Evolutionary conservation across 2,797 vertebrate genomes (phyloP), one percentile per base, ranked within the genome.

Genomic region (Oceanodroma leucorhoa): DNA sequence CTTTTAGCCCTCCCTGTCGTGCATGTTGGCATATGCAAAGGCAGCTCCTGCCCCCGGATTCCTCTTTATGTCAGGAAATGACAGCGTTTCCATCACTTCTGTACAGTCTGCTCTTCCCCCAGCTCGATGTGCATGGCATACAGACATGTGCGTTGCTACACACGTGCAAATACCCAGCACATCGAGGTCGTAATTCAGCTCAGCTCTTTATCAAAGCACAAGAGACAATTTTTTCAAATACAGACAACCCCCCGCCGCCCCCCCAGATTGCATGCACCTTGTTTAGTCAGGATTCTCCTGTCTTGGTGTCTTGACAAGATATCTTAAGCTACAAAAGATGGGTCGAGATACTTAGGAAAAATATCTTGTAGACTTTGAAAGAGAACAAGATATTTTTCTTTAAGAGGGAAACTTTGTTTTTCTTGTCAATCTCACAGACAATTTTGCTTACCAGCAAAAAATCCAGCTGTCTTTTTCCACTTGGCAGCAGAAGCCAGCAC

Each of bases 91-190:
- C 29, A 14, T 53, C 54, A 14, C 81, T 64, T 15, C 11, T 1
- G 0, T 14, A 24, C 0, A 1, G 64, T 22, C 40, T 58, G 50
- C 30, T 70, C 57, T 50, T 30, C 69, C 50, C 11, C 3, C n/a
- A 10, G 48, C 65, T 53, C 6, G 1, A 21, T 2, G 38, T 5
- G 1, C 5, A 0, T 1, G 18, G 48, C 46, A 26, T 0, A 16
- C 10, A 50, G n/a, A 41, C 70, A 41, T 2, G 34, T 55, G 57
- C 16, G 2, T 5, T 4, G 6, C 76, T 19, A 43, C 82, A 53
- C 30, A 2, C 6, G 86, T 7, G 9, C 41, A 40, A 26, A 20
- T 8, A 34, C 36, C 51, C 51, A 45, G 38, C 17, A 45, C 50
- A n/a, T 7, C 1, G 5, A 55, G 51, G 67, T 9, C 62, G 6